Conservation (phyloP, 2,113 vertebrate genomes). For the Cettia cetti region DNA sequence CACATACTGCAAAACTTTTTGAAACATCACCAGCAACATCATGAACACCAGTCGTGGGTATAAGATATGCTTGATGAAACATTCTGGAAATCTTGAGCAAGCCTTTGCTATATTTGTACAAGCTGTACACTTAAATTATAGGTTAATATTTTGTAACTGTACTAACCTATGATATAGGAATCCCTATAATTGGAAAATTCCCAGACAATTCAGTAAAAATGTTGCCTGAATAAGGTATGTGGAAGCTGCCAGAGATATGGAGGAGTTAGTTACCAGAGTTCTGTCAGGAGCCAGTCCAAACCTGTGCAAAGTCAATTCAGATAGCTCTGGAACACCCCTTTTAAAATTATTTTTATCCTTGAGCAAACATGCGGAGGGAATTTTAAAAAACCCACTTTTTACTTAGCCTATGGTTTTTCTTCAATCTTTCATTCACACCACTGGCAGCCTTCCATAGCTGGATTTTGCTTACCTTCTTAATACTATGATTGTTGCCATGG, state of each 20-base stretch:
- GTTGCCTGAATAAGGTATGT: neutral
- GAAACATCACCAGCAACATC: neutral
- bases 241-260: neutral
- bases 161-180: neutral
- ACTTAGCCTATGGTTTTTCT: neutral
- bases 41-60: accelerated
- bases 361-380: neutral
- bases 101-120: neutral
- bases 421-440: neutral
- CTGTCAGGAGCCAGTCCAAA: neutral
- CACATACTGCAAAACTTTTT: neutral
- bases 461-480: neutral
- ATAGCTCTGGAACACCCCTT: neutral
- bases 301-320: neutral
- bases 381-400: neutral
- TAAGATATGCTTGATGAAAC: neutral
- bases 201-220: neutral
- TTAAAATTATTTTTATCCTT: neutral
- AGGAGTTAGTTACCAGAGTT: neutral
- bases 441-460: neutral
- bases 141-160: neutral
- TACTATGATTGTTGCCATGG: constrained; percentile 23
- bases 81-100: neutral
- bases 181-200: neutral
- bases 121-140: neutral